A percentile compares a stretch with the other conserved stretches of the same genome.
Conservation (phyloP, 2,888 invertebrate species). For the Camptogramma bilineatum region DNA sequence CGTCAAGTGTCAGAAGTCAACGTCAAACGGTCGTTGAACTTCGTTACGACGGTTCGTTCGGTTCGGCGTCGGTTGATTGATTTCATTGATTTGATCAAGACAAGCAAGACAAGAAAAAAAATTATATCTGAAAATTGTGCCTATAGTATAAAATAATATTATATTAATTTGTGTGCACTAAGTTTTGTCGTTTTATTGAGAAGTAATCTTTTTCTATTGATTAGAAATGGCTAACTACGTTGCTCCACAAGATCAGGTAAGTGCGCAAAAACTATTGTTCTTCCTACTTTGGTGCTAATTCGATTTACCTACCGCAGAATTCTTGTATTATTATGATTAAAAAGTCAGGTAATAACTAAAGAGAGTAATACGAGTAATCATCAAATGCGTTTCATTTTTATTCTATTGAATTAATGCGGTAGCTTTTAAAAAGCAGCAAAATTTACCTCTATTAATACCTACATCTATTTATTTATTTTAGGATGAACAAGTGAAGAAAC, state of each 20-base stretch:
- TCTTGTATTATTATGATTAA: not conserved
- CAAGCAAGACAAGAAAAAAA: not conserved
- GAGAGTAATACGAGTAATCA: not conserved
- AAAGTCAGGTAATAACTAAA: too few species aligned
- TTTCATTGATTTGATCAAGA: not conserved
- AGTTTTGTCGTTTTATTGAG: not conserved
- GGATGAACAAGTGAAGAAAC: conserved; percentile 90
- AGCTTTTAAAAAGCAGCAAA: too few species aligned
- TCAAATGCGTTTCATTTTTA: not conserved
- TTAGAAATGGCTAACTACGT: conserved; percentile 51
- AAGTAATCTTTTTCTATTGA: not conserved
- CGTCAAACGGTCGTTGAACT: conserved; percentile 6
- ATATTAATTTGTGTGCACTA: not conserved
- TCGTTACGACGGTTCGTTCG: too few species aligned
- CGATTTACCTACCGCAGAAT: not conserved
- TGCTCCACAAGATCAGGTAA: conserved; percentile 56
- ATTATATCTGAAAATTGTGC: not conserved
- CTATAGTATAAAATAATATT: not conserved
- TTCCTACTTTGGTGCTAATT: not conserved
- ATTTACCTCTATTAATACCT: too few species aligned
- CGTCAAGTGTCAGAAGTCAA: too few species aligned
- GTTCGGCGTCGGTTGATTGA: too few species aligned
- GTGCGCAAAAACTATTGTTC: conserved; percentile 9
- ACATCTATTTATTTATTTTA: conserved; percentile 59
- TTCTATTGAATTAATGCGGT: not conserved